Base-by-base conservation (phyloP, 92 coral and sea anemone genomes). In the Phenganax subtilis region DNA sequence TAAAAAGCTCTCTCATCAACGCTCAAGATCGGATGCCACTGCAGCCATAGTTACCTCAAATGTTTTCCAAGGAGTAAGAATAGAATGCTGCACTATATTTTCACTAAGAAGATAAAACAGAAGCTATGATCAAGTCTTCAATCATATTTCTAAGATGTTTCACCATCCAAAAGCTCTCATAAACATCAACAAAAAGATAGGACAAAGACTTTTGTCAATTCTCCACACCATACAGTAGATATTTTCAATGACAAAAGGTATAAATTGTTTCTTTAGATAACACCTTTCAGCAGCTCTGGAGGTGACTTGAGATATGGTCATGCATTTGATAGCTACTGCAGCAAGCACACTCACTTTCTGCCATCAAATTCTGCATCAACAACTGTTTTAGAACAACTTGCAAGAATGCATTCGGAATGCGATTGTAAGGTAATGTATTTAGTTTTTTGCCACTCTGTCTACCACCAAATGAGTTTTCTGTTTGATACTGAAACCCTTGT, bases 21-120 rank as follows among this genome's bases (percentile, higher is more conserved):
- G 98, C 69, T 94, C 98, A 31, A 90, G 92, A 80, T 94, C 98
- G 12, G 98, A 94, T 92, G 98, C 98, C 51, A 92, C 98, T 52
- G 98, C 98, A 10, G 97, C 97, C 0, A 92, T 94, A 31, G 90
- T 90, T 5, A 91, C 97, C 54, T 90, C 98, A 6, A 88, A 76
- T 71, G 89, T 89, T 58, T 85, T 94, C 14, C 89, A 92, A 92
- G 90, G 92, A 89, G 98, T 94, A 87, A 55, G 90, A 58, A 20
- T 20, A 20, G 3, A 75, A 12, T 52, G 28, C 3, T 51, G 28
- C 12, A 10, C 31, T 16, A 16, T 6, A 52, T 7, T 37, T 7
- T 17, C 8, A 57, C n/a, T 37, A 1, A 10, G 30, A 37, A 37
- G 47, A 37, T 37, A 37, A 0, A 5, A 5, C 47, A 5, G 47